Percentiles rank a stretch among this genome's conserved stretches.
phyloP scores from a whole-genome alignment of 2,113 vertebrate genomes.

The Trematomus loennbergii region DNA sequence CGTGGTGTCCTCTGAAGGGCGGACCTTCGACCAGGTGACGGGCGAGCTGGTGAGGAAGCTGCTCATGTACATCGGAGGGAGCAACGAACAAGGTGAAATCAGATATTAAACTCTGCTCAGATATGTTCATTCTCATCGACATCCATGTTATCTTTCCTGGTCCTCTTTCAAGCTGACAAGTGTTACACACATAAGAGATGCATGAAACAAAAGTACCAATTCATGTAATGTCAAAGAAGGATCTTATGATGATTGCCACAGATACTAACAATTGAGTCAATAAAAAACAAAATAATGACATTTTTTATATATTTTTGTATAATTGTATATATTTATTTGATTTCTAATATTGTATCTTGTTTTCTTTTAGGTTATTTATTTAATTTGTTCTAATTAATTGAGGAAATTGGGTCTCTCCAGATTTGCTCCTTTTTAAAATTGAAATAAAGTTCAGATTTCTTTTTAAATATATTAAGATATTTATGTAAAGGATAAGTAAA shows the following conservation, averaged over 20 bases:
- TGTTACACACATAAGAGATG: neutral
- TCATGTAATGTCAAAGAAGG: neutral
- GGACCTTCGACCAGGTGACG: conserved; percentile 90
- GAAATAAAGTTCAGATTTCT: no score
- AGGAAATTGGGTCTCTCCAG: no score
- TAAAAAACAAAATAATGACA: no score
- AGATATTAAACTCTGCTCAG: neutral
- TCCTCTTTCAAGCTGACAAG: neutral
- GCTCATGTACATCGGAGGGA: conserved; percentile 91
- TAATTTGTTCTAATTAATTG: no score
- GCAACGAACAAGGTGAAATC: conserved; percentile 89
- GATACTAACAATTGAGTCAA: neutral
- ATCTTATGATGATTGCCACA: neutral
- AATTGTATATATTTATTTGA: no score
- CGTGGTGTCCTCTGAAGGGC: conserved; percentile 84
- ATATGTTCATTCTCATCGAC: neutral
- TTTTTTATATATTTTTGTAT: no score
- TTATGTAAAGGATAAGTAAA: no score
- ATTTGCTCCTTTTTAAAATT: no score
- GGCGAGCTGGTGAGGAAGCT: conserved; percentile 89
- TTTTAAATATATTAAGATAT: no score
- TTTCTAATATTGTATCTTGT: no score
- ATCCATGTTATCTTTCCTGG: neutral
- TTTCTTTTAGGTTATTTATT: no score
- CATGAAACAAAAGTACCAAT: neutral